Conservation (phyloP, 2,113 vertebrate genomes). For the Salvator merianae region DNA sequence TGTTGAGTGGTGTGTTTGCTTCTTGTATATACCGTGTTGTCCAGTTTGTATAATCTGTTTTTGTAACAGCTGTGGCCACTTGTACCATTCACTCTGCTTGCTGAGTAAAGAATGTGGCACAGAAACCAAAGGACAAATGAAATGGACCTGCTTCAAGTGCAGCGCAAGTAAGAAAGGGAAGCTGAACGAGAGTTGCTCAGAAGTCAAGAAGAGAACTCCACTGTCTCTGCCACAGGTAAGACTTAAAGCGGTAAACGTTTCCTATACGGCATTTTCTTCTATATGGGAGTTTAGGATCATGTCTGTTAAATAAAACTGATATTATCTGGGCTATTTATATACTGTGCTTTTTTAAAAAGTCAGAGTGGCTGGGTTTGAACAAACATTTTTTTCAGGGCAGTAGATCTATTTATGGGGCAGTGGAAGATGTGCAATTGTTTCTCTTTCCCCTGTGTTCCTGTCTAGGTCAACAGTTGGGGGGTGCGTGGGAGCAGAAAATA, state of each 20-base stretch:
- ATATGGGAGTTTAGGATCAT: neutral
- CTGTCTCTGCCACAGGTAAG: constrained; percentile 86
- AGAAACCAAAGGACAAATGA: constrained; percentile 72
- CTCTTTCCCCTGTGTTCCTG: too few relatives aligned
- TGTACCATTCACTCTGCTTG: constrained; percentile 93
- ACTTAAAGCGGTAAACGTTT: neutral
- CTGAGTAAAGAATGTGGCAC: constrained; percentile 83
- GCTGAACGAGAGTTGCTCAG: constrained; percentile 66
- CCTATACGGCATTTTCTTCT: neutral
- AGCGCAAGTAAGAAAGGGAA: constrained; percentile 83
- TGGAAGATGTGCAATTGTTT: neutral
- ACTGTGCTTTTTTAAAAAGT: too few relatives aligned
- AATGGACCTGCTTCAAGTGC: constrained; percentile 95
- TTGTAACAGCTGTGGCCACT: constrained; percentile 90
- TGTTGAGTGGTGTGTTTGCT: neutral
- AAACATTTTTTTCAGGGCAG: neutral
- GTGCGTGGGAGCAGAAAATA: neutral
- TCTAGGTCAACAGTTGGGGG: neutral
- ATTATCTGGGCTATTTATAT: neutral
- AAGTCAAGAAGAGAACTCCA: constrained; percentile 70
- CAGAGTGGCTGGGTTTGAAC: neutral
- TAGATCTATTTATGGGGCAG: neutral
- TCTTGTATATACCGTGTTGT: neutral
- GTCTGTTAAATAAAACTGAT: neutral
- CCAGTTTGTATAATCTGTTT: neutral